Conservation (phyloP, 2,888 invertebrate genomes). For the Philereme transversata region DNA sequence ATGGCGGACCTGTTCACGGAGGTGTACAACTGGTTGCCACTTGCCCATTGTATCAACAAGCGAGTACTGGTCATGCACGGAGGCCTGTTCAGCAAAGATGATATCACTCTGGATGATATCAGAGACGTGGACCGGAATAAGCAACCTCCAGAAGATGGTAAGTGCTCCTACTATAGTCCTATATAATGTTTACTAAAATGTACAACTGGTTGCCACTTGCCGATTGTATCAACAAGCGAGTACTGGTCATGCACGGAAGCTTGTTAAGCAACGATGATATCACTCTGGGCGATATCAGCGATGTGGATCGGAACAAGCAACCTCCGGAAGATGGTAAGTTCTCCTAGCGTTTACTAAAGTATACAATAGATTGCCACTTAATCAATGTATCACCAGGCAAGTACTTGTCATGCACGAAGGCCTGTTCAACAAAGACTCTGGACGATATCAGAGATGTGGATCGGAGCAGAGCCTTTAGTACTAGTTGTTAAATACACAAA, state of each 20-base stretch:
- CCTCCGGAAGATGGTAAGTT: conserved; percentile 95
- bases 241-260: conserved; percentile 98
- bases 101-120: conserved; percentile 96
- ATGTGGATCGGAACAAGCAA: conserved; percentile 96
- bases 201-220: conserved; percentile 98
- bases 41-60: conserved; percentile 97
- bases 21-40: conserved; percentile 98
- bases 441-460: conserved; percentile 95
- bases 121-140: conserved; percentile 94
- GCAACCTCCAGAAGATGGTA: conserved; percentile 98
- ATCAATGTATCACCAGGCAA: conserved; percentile 94
- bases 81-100: conserved; percentile 96
- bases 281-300: conserved; percentile 95
- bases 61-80: conserved; percentile 96
- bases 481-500: too few species aligned
- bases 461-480: conserved; percentile 85
- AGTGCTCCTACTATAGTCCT: conserved; percentile 25
- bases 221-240: conserved; percentile 94
- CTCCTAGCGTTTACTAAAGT: conserved; percentile 95
- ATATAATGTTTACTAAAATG: conserved; percentile 95
- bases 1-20: conserved; percentile 99
- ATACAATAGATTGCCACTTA: conserved; percentile 98
- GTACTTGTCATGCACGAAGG: conserved; percentile 98
- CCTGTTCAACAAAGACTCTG: conserved; percentile 96
- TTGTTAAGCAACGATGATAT: conserved; percentile 97